These are phyloP conservation scores for Melieria omissa DNA, from an alignment of 2,888 invertebrate genomes.

Conservation along the genomic window DNA sequence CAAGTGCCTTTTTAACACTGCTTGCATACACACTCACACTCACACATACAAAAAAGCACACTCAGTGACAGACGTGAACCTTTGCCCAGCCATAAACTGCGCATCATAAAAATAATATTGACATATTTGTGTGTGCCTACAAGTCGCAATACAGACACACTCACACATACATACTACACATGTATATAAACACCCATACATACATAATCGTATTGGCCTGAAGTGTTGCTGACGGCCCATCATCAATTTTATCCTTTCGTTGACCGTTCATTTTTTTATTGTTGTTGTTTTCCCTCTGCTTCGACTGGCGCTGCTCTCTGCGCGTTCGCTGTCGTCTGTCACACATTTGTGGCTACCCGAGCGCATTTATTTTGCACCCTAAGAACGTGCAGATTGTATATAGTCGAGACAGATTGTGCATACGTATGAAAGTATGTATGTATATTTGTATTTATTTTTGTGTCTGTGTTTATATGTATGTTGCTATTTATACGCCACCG, in stretches of 20 bases:
- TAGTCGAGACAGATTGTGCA: too few species aligned
- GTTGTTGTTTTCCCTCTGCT: neutral
- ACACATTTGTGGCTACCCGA: neutral
- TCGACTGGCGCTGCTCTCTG: too few species aligned
- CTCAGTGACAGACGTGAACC: neutral
- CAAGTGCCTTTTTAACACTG: neutral
- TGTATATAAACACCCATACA: neutral
- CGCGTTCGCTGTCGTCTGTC: neutral
- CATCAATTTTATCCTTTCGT: conserved; percentile 6
- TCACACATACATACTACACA: neutral
- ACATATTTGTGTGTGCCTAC: neutral
- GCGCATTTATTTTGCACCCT: neutral
- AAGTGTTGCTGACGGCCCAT: neutral
- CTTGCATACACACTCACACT: neutral
- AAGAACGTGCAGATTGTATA: too few species aligned
- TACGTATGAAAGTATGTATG: too few species aligned
- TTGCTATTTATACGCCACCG: too few species aligned
- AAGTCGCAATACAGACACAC: neutral
- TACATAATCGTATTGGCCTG: neutral
- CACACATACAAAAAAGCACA: neutral
- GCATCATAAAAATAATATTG: conserved; percentile 11
- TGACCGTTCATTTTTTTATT: neutral
- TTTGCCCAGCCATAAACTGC: neutral
- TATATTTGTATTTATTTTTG: too few species aligned
- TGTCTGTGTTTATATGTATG: neutral